These are phyloP conservation scores for Arbacia lixula DNA, from an alignment of 53 echinoderm and acorn worm genomes.

Conservation along the genomic window DNA sequence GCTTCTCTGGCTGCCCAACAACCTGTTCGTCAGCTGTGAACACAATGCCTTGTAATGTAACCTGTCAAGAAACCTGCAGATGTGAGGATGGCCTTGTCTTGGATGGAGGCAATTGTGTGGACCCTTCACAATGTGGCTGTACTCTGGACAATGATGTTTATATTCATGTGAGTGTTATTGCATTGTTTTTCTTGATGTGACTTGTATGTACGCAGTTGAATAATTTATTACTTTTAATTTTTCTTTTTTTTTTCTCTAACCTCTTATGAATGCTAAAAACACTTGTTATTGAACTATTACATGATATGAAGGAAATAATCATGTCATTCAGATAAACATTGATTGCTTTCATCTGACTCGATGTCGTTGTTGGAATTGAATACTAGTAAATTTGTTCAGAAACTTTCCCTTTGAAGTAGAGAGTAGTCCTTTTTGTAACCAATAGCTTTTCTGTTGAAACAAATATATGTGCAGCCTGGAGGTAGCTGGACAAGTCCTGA, in stretches of 20 bases:
- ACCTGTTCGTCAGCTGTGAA: conserved; percentile 64
- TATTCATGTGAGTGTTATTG: conserved; percentile 69
- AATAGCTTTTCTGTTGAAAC: conserved; percentile 45
- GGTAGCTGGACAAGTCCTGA: conserved; percentile 57
- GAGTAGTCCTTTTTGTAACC: conserved; percentile 48
- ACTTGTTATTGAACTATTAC: too few species aligned
- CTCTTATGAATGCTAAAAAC: too few species aligned
- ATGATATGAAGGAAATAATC: too few species aligned
- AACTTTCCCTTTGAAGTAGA: too few species aligned
- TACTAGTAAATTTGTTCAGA: too few species aligned
- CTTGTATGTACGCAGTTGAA: too few species aligned
- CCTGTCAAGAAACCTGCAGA: conserved; percentile 74
- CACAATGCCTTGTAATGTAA: conserved; percentile 17
- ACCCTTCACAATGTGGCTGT: conserved; percentile 74
- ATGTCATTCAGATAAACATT: too few species aligned
- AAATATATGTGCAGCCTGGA: conserved; percentile 59
- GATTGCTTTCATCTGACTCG: too few species aligned
- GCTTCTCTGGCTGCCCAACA: conserved; percentile 68
- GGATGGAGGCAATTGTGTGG: conserved; percentile 74
- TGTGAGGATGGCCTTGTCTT: conserved; percentile 75
- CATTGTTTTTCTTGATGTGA: too few species aligned
- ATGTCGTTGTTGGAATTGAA: too few species aligned
- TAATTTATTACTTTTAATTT: too few species aligned
- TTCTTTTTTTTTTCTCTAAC: too few species aligned
- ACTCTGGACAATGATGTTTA: conserved; percentile 67